phyloP scores from a whole-genome alignment of 2,888 invertebrate genomes.

The Aleiodes testaceus region DNA sequence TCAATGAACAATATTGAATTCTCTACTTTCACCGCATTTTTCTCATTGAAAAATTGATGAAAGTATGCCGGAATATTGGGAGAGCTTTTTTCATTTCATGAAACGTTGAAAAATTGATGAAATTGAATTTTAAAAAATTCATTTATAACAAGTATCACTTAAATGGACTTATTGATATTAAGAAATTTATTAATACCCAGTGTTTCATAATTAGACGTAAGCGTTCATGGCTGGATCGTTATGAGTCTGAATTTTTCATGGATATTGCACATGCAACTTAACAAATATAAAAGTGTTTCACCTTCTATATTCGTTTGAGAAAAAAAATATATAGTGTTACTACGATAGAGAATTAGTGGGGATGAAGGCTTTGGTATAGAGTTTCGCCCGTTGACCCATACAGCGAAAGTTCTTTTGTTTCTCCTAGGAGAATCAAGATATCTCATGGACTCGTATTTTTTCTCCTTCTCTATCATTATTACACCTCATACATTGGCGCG shows the following conservation, averaged over 20 bases:
- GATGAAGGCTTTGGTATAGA: conserved; percentile 17
- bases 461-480: conserved; percentile 2
- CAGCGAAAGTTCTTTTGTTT: conserved; percentile 68
- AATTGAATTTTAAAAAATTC: no score
- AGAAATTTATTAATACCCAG: not conserved
- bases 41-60: no score
- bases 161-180: not conserved
- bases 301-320: conserved; percentile 19
- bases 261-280: conserved; percentile 35
- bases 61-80: no score
- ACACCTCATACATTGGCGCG: conserved; percentile 45
- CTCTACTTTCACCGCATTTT: no score
- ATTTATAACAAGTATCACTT: no score
- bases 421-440: conserved; percentile 56
- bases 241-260: conserved; percentile 33
- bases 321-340: conserved; percentile 1
- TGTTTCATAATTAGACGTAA: conserved; percentile 39
- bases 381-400: conserved; percentile 60
- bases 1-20: no score
- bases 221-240: conserved; percentile 30
- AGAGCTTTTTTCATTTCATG: no score
- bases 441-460: conserved; percentile 55
- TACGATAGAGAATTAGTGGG: conserved; percentile 6
- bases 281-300: conserved; percentile 13
- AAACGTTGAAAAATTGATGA: no score